Conservation (phyloP, 2,888 invertebrate genomes). For the Thymelicus sylvestris region DNA sequence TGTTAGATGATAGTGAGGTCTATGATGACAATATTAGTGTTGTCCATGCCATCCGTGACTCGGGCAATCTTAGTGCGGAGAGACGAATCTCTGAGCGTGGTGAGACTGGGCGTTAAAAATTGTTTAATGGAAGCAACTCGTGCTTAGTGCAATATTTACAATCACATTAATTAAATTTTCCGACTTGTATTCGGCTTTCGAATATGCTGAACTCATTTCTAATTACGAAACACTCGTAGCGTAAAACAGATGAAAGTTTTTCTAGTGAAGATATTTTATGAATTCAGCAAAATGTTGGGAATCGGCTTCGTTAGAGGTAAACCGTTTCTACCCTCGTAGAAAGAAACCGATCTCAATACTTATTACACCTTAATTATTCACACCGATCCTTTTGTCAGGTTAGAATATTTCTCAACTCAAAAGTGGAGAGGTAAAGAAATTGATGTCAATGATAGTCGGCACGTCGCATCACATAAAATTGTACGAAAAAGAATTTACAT, state of each 20-base stretch:
- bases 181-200: background rate
- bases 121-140: no score
- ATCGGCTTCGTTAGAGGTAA: conserved; percentile 13
- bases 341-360: conserved; percentile 21
- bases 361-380: conserved; percentile 30
- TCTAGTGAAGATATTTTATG: background rate
- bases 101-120: no score
- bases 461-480: conserved; percentile 1
- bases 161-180: background rate
- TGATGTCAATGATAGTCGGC: conserved; percentile 14
- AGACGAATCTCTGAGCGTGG: no score
- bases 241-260: conserved; percentile 2
- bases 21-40: no score
- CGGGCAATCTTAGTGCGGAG: no score
- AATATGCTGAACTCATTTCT: conserved; percentile 2
- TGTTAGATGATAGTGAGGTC: no score
- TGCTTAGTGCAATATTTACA: background rate
- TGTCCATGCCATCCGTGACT: no score
- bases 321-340: background rate
- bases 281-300: background rate
- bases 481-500: background rate
- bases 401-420: conserved; percentile 13
- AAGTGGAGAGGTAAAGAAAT: conserved; percentile 11
- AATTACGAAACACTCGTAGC: background rate
- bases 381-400: conserved; percentile 31